Evolutionary conservation across 2,888 invertebrate genomes (phyloP).

Genomic region (Nemoura dubitans): DNA sequence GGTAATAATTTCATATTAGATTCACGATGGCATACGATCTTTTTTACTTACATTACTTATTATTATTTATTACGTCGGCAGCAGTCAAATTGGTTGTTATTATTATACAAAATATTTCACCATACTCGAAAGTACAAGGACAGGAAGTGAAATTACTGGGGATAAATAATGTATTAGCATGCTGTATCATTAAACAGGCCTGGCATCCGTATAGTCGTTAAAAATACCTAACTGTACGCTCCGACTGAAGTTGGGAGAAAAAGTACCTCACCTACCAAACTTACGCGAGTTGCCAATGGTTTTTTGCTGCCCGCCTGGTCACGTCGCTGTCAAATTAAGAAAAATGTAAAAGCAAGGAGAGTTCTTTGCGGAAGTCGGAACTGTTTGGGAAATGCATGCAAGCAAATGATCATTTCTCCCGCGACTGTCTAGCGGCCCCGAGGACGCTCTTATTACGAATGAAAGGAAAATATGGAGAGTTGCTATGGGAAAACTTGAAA

Average conservation of each 20-base stretch:
- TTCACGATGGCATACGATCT: not conserved
- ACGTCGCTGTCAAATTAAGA: not conserved
- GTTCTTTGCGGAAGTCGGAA: not conserved
- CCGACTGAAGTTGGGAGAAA: not conserved
- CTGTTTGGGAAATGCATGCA: not conserved
- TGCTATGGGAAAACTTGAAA: not conserved
- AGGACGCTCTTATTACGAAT: not conserved
- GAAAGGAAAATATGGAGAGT: not conserved
- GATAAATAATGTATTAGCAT: not conserved
- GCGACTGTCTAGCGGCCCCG: not conserved
- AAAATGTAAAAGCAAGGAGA: not conserved
- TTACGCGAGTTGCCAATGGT: not conserved
- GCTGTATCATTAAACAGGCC: not conserved
- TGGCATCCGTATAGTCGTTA: not conserved
- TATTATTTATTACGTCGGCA: not conserved
- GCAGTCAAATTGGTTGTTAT: slow-evolving; percentile 12
- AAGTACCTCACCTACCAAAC: not conserved
- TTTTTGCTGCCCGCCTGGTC: not conserved
- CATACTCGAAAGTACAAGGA: not conserved
- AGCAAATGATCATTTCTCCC: not conserved
- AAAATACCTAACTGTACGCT: not conserved
- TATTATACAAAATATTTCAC: slow-evolving; percentile 7
- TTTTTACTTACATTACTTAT: not conserved
- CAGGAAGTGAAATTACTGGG: slow-evolving; percentile 7
- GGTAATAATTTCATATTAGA: not conserved